Conservation (phyloP, 2,888 invertebrate genomes). For the Hartigia nigra region DNA sequence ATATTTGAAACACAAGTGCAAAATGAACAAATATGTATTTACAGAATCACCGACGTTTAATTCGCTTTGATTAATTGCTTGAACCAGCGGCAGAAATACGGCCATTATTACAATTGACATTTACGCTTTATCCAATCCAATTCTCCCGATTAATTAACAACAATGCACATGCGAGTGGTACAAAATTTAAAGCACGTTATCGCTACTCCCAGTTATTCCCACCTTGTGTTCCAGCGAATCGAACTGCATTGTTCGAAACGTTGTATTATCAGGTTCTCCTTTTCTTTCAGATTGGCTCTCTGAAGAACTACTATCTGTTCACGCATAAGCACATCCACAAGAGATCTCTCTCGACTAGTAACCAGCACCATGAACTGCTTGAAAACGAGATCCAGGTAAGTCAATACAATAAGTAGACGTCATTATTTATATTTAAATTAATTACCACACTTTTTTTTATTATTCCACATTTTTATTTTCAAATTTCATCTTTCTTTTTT, state of each 20-base stretch:
- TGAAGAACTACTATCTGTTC: conserved; percentile 87
- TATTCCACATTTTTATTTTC: not conserved
- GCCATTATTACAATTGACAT: not conserved
- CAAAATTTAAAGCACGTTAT: not conserved
- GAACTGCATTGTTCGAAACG: not conserved
- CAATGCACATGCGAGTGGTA: not conserved
- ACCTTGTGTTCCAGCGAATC: not conserved
- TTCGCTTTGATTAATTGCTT: not conserved
- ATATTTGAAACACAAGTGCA: not conserved
- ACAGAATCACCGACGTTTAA: not conserved
- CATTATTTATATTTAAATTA: not conserved
- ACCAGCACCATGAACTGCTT: conserved; percentile 82
- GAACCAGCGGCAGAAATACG: not conserved
- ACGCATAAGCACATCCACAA: conserved; percentile 87
- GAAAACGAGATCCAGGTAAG: conserved; percentile 82
- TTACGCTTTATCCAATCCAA: not conserved
- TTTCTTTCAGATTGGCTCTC: conserved; percentile 87
- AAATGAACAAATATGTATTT: not conserved
- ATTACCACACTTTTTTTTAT: too few relatives aligned
- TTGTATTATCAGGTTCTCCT: conserved; percentile 29
- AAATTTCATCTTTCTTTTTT: too few relatives aligned
- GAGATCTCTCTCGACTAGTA: conserved; percentile 82
- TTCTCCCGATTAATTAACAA: not conserved
- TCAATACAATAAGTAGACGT: conserved; percentile 21
- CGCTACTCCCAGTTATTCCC: not conserved